phyloP scores from a whole-genome alignment of 2,888 invertebrate genomes.

The Sinohyriopsis cumingii region DNA sequence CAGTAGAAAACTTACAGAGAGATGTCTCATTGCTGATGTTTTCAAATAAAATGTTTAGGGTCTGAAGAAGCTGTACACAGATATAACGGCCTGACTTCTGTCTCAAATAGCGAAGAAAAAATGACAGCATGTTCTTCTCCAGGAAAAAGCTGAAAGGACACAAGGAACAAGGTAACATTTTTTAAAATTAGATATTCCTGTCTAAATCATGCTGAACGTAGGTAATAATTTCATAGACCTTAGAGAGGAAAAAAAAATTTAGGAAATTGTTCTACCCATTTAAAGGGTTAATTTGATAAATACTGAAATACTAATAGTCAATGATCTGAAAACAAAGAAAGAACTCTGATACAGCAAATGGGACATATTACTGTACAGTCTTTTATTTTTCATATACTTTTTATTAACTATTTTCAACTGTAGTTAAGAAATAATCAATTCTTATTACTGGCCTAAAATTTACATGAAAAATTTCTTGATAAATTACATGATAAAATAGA shows the following conservation, averaged over 20 bases:
- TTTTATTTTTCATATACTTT: no score
- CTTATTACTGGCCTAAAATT: no score
- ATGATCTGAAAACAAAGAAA: neutral
- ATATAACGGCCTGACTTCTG: conserved; percentile 98
- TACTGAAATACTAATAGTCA: neutral
- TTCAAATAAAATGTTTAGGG: conserved; percentile 98
- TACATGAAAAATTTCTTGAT: no score
- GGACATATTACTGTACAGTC: no score
- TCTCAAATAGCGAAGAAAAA: conserved; percentile 96
- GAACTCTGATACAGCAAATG: no score
- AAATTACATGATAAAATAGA: no score
- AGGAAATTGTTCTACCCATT: neutral
- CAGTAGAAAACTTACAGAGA: conserved; percentile 84
- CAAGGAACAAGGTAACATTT: conserved; percentile 1
- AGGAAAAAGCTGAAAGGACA: conserved; percentile 89
- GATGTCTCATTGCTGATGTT: conserved; percentile 99
- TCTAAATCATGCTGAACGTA: neutral
- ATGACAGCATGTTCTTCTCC: conserved; percentile 99
- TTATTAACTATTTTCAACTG: no score
- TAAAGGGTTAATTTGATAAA: neutral
- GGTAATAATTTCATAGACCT: neutral
- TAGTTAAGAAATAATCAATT: no score
- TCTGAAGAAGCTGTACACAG: conserved; percentile 97
- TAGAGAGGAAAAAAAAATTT: neutral
- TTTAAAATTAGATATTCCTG: conserved; percentile 1